phyloP scores from a whole-genome alignment of 2,113 vertebrate species.

The Coregonus clupeaformis region DNA sequence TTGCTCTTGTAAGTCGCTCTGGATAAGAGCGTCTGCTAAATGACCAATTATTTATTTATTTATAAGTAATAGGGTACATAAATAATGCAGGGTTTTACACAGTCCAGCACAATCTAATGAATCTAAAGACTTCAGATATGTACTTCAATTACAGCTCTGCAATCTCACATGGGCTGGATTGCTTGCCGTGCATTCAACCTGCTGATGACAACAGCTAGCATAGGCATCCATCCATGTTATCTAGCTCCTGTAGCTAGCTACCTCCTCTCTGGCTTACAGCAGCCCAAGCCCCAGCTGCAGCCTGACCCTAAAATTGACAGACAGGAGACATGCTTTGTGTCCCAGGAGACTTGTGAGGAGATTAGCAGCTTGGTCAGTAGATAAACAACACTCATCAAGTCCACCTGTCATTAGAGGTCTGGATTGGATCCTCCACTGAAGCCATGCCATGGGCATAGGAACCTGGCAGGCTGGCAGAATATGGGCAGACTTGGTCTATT shows the following conservation, averaged over 20 bases:
- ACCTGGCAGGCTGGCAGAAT: neutral
- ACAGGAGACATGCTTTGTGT: slow-evolving; percentile 42
- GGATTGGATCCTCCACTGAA: slow-evolving; percentile 32
- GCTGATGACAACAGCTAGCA: slow-evolving; percentile 12
- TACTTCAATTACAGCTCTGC: slow-evolving; percentile 27
- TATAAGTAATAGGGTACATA: slow-evolving; percentile 27
- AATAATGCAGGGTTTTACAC: slow-evolving; percentile 29
- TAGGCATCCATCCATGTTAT: slow-evolving; percentile 25
- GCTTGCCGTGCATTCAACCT: slow-evolving; percentile 7
- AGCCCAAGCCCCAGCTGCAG: neutral
- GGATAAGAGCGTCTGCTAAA: too few relatives aligned
- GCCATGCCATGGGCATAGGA: neutral
- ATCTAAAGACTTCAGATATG: slow-evolving; percentile 27
- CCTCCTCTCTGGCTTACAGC: neutral
- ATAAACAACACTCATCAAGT: slow-evolving; percentile 49
- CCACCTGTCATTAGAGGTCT: slow-evolving; percentile 41
- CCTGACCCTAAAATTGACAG: slow-evolving; percentile 30
- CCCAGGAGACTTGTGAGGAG: slow-evolving; percentile 43
- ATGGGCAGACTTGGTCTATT: neutral
- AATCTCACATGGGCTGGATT: neutral
- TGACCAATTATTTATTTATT: too few relatives aligned
- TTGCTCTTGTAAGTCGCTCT: too few relatives aligned
- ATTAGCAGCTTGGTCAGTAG: slow-evolving; percentile 54
- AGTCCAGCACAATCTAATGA: slow-evolving; percentile 5
- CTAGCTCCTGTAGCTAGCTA: neutral